These are phyloP conservation scores for Turritopsis rubra DNA, from an alignment of 30 jellyfish, hydroid and myxozoan genomes.

Conservation along the genomic window DNA sequence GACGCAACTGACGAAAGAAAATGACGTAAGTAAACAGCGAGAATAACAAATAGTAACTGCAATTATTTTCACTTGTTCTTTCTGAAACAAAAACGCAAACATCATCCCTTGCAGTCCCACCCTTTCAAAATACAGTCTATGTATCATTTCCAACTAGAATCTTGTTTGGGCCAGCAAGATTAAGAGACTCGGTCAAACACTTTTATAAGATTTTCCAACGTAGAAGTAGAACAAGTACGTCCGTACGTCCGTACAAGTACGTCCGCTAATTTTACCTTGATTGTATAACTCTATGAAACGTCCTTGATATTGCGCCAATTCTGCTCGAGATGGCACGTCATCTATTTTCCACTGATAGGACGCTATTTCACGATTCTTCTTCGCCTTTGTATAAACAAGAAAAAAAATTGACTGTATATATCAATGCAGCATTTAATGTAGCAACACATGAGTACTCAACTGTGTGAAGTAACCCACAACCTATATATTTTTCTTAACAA, in stretches of 20 bases:
- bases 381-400: conserved; percentile 37
- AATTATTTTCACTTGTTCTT: too few relatives aligned
- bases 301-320: conserved; percentile 75
- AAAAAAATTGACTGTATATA: not conserved
- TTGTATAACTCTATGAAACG: conserved; percentile 81
- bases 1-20: conserved; percentile 51
- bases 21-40: not conserved
- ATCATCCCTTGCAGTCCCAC: too few relatives aligned
- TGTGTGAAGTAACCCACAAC: too few relatives aligned
- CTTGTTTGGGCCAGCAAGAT: too few relatives aligned
- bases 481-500: too few relatives aligned
- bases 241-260: not conserved
- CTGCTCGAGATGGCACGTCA: conserved; percentile 95
- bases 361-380: conserved; percentile 89
- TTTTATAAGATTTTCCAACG: too few relatives aligned
- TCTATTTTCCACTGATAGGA: conserved; percentile 91
- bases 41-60: not conserved
- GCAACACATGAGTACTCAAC: too few relatives aligned
- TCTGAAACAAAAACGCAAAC: too few relatives aligned
- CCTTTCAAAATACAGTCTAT: too few relatives aligned
- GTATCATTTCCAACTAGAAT: too few relatives aligned
- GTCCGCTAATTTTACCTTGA: conserved; percentile 39
- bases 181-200: too few relatives aligned
- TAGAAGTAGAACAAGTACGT: too few relatives aligned
- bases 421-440: not conserved